phyloP scores from a whole-genome alignment of 2,797 vertebrate species.

The Vultur gryphus region DNA sequence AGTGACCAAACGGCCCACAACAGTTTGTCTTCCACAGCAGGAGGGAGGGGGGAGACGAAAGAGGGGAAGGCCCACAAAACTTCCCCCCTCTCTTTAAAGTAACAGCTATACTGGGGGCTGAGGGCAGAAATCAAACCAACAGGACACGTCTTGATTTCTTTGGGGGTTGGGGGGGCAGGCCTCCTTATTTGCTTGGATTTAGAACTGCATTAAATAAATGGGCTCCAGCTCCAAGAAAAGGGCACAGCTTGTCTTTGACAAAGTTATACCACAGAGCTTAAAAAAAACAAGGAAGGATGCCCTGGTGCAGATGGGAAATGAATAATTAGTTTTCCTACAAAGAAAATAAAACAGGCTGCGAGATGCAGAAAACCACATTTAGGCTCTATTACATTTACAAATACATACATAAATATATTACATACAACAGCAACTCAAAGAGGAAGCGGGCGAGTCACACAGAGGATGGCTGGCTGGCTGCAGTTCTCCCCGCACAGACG shows the following conservation, averaged over 20 bases:
- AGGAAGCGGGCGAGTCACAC: constrained; percentile 83
- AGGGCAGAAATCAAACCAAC: background rate
- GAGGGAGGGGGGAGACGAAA: background rate
- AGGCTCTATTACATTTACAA: constrained; percentile 97
- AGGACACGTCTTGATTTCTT: background rate
- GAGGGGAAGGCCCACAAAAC: background rate
- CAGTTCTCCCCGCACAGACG: constrained; percentile 69
- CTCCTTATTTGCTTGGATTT: background rate
- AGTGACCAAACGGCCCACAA: background rate
- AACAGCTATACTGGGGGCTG: background rate
- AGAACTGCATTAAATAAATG: constrained; percentile 34
- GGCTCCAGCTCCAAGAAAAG: background rate
- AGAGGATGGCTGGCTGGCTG: constrained; percentile 77
- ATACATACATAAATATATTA: constrained; percentile 99
- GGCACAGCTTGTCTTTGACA: background rate
- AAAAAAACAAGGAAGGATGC: background rate
- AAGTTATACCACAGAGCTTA: background rate
- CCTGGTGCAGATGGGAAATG: background rate
- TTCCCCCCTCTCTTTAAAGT: background rate
- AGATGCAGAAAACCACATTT: constrained; percentile 87
- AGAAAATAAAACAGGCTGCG: constrained; percentile 44
- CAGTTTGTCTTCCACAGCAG: background rate
- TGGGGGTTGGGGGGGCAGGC: background rate
- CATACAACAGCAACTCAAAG: constrained; percentile 94
- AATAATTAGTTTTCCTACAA: constrained; percentile 41